Evolutionary conservation across 92 coral and sea anemone genomes (phyloP), one percentile per base, ranked within the genome.

Genomic region (Virgularia gustaviana): DNA sequence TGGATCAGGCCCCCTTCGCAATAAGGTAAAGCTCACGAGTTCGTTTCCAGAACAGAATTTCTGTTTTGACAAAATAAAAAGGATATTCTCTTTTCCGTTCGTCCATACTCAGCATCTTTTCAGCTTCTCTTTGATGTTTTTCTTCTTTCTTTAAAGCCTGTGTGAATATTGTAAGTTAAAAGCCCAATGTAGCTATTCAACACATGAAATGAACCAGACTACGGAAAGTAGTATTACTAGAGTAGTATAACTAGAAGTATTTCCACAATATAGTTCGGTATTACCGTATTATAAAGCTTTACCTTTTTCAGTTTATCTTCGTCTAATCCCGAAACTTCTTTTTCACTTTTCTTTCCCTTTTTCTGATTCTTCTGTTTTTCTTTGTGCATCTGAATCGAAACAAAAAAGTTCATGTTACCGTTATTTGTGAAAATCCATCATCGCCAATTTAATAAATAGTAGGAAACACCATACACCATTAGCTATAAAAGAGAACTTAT

Each of bases 61-160:
- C n/a, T n/a, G n/a, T n/a, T n/a, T n/a, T n/a, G 30, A 57, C 12
- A 9, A 57, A 7, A 4, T 20, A 47, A 45, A 68, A 68, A 68
- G 60, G 75, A 68, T 68, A 68, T 47, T 89, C 86, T 57, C 97
- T 75, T 66, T 86, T 89, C 16, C 97, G 97, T 38, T 92, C 97
- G 66, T 92, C 97, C 85, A 86, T 81, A 1, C 82, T 70, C 22
- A 92, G 84, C 41, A 92, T 60, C 30, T 78, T 85, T 41, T 89
- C 90, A 34, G 98, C 98, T 36, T 86, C 90, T 49, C 71, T 78
- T 54, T 82, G 96, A 23, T 77, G 85, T 31, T 72, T 85, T 18
- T 92, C 96, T 70, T 92, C 98, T 39, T 86, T 78, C 28, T 53
- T 57, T 18, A 92, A 65, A 18, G 98, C 98, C 98, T 91, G n/a